These are phyloP conservation scores for Sebastes matsubarae DNA, from an alignment of 2,797 vertebrate species.

Conservation along the genomic window DNA sequence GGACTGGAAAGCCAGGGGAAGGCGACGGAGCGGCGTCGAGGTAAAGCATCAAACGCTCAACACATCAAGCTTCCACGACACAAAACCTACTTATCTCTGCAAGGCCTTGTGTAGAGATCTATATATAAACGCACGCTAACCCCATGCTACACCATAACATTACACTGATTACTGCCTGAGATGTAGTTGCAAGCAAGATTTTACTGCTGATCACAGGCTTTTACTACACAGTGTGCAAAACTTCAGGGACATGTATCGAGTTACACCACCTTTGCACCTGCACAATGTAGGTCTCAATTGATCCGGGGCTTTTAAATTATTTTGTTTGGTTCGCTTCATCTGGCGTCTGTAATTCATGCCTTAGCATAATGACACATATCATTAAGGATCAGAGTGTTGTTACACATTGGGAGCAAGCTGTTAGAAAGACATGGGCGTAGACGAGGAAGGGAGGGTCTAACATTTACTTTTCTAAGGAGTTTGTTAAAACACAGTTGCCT, in stretches of 20 bases:
- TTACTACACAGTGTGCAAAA: constrained; percentile 14
- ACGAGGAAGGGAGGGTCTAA: too few species aligned
- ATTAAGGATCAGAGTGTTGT: too few species aligned
- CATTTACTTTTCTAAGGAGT: too few species aligned
- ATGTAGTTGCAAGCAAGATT: constrained; percentile 50
- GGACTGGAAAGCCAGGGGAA: neutral
- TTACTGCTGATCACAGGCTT: constrained; percentile 59
- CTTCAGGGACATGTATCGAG: constrained; percentile 4
- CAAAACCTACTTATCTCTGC: constrained; percentile 19
- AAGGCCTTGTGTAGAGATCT: constrained; percentile 20
- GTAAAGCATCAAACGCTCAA: neutral
- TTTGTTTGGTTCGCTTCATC: neutral
- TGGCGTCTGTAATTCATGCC: neutral
- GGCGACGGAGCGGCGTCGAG: neutral
- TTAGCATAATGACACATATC: neutral
- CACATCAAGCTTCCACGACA: neutral
- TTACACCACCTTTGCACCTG: constrained; percentile 32
- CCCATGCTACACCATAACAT: constrained; percentile 26
- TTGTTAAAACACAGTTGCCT: too few species aligned
- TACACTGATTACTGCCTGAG: constrained; percentile 50
- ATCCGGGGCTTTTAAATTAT: neutral
- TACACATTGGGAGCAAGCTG: too few species aligned
- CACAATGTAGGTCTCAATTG: neutral
- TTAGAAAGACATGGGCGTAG: too few species aligned
- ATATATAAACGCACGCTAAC: constrained; percentile 30